Conservation (phyloP, 2,113 vertebrate genomes). For the Lanius ludovicianus region DNA sequence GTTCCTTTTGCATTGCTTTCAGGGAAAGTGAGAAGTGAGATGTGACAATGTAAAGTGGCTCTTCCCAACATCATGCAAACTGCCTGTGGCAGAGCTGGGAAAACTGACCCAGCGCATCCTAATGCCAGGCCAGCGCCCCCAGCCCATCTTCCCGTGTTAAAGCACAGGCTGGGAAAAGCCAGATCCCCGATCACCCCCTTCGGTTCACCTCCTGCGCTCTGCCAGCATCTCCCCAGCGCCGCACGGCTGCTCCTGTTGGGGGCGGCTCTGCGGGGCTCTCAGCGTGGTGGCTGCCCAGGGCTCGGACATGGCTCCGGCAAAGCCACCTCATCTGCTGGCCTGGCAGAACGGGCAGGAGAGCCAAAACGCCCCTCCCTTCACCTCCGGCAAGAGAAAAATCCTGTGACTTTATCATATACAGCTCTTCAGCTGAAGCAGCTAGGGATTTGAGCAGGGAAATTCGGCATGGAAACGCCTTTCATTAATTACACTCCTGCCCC, state of each 20-base stretch:
- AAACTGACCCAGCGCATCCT: background rate
- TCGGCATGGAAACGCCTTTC: background rate
- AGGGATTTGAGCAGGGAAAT: background rate
- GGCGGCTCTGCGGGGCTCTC: background rate
- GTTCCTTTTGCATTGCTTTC: background rate
- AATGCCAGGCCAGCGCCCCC: background rate
- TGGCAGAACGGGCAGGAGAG: background rate
- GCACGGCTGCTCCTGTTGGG: too few relatives aligned
- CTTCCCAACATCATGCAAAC: background rate
- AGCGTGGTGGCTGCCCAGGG: background rate
- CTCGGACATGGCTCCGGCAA: background rate
- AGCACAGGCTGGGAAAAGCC: background rate
- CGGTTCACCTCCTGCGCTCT: rapidly evolving
- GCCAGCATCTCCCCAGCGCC: rapidly evolving
- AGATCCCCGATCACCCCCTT: rapidly evolving
- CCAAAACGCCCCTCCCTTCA: background rate
- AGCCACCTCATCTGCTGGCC: background rate
- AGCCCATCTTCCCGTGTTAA: rapidly evolving
- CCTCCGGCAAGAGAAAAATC: background rate
- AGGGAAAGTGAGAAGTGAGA: background rate
- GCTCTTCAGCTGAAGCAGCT: background rate
- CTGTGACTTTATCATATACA: background rate
- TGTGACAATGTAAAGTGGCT: background rate
- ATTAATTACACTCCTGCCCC: background rate
- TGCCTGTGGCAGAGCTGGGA: background rate